These are phyloP conservation scores for Rhagonycha fulva DNA, from an alignment of 2,888 invertebrate genomes.

Conservation along the genomic window DNA sequence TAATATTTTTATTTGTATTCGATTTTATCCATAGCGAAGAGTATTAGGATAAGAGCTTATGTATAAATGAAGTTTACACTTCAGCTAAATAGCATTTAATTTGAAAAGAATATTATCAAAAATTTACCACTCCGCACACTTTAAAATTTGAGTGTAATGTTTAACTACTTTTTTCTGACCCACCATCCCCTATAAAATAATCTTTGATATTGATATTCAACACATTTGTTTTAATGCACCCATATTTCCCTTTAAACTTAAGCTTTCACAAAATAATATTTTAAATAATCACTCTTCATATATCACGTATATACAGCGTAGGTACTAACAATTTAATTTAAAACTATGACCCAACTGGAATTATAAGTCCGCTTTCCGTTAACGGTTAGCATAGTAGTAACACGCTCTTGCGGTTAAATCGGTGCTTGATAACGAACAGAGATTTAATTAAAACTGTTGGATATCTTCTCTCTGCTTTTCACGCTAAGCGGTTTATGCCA, in stretches of 20 bases:
- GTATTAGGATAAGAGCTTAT: no score
- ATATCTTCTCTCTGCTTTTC: slow-evolving; percentile 27
- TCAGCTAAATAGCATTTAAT: no score
- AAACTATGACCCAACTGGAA: slow-evolving; percentile 12
- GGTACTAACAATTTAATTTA: neutral
- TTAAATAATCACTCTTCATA: neutral
- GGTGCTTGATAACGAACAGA: slow-evolving; percentile 29
- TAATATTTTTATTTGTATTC: no score
- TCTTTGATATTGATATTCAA: neutral
- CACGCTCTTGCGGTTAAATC: slow-evolving; percentile 30
- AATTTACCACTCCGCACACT: no score
- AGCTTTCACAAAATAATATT: neutral
- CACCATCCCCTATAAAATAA: neutral
- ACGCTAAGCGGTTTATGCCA: slow-evolving; percentile 28
- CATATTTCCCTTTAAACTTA: neutral
- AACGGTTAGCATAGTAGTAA: slow-evolving; percentile 23
- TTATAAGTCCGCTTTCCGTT: slow-evolving; percentile 13
- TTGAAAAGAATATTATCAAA: no score
- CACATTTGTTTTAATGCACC: neutral
- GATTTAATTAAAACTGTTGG: slow-evolving; percentile 31
- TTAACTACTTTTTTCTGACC: neutral
- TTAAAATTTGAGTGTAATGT: neutral
- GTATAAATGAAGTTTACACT: no score
- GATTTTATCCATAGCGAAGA: no score
- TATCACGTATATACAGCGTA: neutral